A percentile compares a stretch with the other conserved stretches of the same genome.
These are phyloP conservation scores for Seladonia tumulorum DNA, from an alignment of 2,888 invertebrate species.

Conservation along the genomic window DNA sequence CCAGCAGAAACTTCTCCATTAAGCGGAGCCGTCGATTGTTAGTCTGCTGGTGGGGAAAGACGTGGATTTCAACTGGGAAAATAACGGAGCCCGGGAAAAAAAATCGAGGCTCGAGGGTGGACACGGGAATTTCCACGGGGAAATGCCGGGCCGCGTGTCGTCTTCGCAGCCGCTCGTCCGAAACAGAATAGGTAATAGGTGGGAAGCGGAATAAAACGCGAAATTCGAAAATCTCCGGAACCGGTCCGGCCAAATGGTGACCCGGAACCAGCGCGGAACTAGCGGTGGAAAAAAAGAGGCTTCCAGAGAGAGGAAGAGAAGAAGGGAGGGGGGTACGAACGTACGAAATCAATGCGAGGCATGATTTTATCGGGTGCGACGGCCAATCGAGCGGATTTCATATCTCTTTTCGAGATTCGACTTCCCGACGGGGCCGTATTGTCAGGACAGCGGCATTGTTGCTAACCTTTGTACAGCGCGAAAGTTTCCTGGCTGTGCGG, in stretches of 20 bases:
- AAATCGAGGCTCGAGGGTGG: neutral
- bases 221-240: slow-evolving; percentile 57
- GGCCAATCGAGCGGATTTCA: slow-evolving; percentile 70
- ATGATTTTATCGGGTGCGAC: slow-evolving; percentile 65
- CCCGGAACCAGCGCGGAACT: slow-evolving; percentile 21
- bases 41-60: neutral
- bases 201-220: slow-evolving; percentile 20
- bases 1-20: neutral
- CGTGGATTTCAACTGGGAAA: neutral
- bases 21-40: neutral
- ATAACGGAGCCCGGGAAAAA: neutral
- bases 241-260: slow-evolving; percentile 8
- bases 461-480: slow-evolving; percentile 59
- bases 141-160: neutral
- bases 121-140: neutral
- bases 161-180: slow-evolving; percentile 2
- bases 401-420: slow-evolving; percentile 63
- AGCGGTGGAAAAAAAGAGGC: neutral
- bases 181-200: slow-evolving; percentile 28
- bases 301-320: neutral
- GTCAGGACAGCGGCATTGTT: slow-evolving; percentile 61
- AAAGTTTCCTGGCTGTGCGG: slow-evolving; percentile 51
- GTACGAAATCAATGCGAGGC: slow-evolving; percentile 65
- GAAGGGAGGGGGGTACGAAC: neutral
- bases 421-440: slow-evolving; percentile 58